Conservation (phyloP, 2,113 vertebrate species). For the Amblyopsis rosae region DNA sequence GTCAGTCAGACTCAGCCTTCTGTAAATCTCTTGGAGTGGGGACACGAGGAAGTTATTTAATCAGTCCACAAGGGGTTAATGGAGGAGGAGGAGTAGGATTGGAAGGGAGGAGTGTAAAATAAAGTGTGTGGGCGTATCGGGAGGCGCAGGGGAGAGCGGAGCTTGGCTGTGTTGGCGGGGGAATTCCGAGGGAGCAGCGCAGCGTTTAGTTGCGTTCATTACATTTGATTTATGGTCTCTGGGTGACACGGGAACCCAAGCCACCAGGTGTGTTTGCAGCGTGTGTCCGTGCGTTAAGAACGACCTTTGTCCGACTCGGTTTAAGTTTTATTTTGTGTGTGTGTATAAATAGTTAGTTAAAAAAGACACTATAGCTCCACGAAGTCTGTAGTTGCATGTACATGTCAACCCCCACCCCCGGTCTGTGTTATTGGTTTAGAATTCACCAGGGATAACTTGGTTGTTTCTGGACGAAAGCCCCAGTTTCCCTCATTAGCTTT, state of each 20-base stretch:
- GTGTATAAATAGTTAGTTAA: background rate
- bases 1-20: too few species aligned
- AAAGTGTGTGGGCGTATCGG: background rate
- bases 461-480: too few species aligned
- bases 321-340: background rate
- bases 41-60: constrained; percentile 5
- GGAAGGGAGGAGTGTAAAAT: constrained; percentile 26
- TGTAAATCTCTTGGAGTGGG: too few species aligned
- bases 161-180: constrained; percentile 47
- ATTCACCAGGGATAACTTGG: too few species aligned
- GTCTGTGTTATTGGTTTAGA: background rate
- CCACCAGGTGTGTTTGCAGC: background rate
- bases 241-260: constrained; percentile 35
- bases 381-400: background rate
- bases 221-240: constrained; percentile 55
- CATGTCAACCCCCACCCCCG: background rate
- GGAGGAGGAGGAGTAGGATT: background rate
- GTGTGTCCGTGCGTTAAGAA: background rate
- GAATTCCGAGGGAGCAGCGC: constrained; percentile 57
- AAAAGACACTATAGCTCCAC: constrained; percentile 1
- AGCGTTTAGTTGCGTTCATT: constrained; percentile 54
- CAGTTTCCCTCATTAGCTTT: too few species aligned
- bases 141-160: constrained; percentile 32
- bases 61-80: too few species aligned
- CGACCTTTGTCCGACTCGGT: constrained; percentile 40